Evolutionary conservation across 23 tunicate genomes (phyloP).

Genomic region (Trididemnum nubilum): DNA sequence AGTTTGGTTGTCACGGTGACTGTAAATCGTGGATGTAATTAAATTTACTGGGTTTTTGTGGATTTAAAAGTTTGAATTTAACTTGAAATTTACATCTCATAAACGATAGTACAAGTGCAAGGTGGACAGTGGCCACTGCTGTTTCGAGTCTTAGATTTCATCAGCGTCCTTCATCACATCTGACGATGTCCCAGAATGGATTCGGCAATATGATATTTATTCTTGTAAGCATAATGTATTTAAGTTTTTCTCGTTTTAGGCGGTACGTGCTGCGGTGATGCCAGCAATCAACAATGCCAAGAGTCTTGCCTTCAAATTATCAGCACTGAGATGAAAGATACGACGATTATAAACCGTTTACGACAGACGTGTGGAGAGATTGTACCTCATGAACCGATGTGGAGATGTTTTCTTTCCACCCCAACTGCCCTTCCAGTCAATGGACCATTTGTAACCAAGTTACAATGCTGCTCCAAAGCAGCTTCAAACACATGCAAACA

Average conservation of each 20-base stretch:
- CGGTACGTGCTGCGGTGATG: slow-evolving; percentile 52
- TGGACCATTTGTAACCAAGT: slow-evolving; percentile 34
- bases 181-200: too few species aligned
- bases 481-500: slow-evolving; percentile 47
- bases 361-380: slow-evolving; percentile 54
- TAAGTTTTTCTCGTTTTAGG: slow-evolving; percentile 55
- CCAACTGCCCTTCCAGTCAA: not conserved
- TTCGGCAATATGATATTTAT: too few species aligned
- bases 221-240: too few species aligned
- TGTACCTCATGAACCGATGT: slow-evolving; percentile 70
- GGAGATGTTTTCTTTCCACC: slow-evolving; percentile 65
- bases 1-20: too few species aligned
- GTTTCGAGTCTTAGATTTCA: too few species aligned
- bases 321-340: slow-evolving; percentile 35
- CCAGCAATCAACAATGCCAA: slow-evolving; percentile 39
- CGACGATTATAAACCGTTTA: slow-evolving; percentile 24
- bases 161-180: too few species aligned
- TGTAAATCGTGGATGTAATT: too few species aligned
- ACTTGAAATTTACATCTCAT: too few species aligned
- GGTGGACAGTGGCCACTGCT: too few species aligned
- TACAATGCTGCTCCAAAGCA: slow-evolving; percentile 68
- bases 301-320: slow-evolving; percentile 42
- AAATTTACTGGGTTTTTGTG: too few species aligned
- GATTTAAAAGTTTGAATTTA: too few species aligned
- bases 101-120: too few species aligned